Evolutionary conservation across 2,113 vertebrate species (phyloP).

Genomic region (Ceyx cyanopectus): DNA sequence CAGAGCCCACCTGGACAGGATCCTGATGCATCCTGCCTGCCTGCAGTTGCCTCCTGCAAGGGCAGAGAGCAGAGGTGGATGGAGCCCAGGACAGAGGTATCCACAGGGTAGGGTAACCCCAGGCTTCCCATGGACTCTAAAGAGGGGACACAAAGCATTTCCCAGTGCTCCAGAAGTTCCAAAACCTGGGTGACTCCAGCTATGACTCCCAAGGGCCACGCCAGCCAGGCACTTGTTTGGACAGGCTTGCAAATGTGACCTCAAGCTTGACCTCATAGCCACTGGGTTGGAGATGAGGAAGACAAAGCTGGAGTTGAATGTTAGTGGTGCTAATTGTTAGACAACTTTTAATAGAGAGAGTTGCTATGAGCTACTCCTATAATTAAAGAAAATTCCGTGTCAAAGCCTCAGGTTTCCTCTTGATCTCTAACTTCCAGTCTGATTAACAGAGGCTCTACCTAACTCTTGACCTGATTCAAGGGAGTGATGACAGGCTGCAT

Average conservation of each 20-base stretch:
- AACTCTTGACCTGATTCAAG: not conserved
- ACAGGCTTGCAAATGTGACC: not conserved
- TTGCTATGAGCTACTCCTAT: not conserved
- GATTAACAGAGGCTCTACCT: not conserved
- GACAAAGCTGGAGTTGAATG: not conserved
- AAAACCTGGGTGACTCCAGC: not conserved
- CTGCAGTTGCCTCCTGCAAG: accelerated
- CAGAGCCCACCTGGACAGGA: not conserved
- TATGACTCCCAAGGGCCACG: accelerated
- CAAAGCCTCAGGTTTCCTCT: not conserved
- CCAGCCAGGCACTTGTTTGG: not conserved
- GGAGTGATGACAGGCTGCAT: not conserved
- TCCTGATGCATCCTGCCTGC: not conserved
- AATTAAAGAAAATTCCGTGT: not conserved
- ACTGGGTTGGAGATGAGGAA: not conserved
- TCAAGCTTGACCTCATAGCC: not conserved
- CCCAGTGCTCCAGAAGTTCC: not conserved
- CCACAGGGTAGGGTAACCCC: not conserved
- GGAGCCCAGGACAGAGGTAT: not conserved
- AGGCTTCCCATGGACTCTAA: accelerated
- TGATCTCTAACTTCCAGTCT: not conserved
- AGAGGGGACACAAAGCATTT: not conserved
- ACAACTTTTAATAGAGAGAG: not conserved
- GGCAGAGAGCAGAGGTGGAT: not conserved
- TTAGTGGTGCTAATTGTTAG: not conserved